A percentile compares a stretch with the other conserved stretches of the same genome.
These are phyloP conservation scores for Atethmia centrago DNA, from an alignment of 2,888 invertebrate genomes.

Conservation along the genomic window DNA sequence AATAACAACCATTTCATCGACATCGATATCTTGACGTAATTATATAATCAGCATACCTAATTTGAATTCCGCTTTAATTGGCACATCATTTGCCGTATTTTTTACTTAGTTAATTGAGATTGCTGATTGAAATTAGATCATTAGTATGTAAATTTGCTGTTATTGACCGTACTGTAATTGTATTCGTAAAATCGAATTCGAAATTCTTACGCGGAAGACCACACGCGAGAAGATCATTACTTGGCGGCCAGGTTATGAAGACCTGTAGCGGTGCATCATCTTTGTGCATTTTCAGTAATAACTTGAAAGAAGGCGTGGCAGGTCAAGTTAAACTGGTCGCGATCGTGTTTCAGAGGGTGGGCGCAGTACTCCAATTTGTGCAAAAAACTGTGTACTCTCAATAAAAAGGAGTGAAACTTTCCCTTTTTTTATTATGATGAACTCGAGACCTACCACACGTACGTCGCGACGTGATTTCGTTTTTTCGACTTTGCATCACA, in stretches of 20 bases:
- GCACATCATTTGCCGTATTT: constrained; percentile 73
- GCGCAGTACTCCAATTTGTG: constrained; percentile 79
- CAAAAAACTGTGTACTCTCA: constrained; percentile 73
- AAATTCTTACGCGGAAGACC: constrained; percentile 79
- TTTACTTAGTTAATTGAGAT: constrained; percentile 73
- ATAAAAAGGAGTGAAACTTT: constrained; percentile 76
- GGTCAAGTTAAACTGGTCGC: constrained; percentile 70
- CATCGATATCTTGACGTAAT: constrained; percentile 73
- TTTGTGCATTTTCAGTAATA: constrained; percentile 69
- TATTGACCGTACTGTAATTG: constrained; percentile 73
- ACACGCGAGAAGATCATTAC: constrained; percentile 82
- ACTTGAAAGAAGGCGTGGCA: constrained; percentile 64
- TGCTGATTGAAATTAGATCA: constrained; percentile 76
- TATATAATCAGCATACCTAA: constrained; percentile 75
- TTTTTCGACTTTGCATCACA: constrained; percentile 45
- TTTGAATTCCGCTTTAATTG: constrained; percentile 77
- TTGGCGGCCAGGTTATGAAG: constrained; percentile 70
- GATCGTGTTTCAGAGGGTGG: constrained; percentile 76
- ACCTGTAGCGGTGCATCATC: constrained; percentile 68
- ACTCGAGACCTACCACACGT: constrained; percentile 71
- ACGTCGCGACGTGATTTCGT: constrained; percentile 55
- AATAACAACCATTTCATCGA: constrained; percentile 74
- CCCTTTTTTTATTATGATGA: constrained; percentile 72
- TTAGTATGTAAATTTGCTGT: constrained; percentile 74
- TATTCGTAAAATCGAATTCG: constrained; percentile 73